Percentiles rank a stretch among this genome's conserved stretches.
Evolutionary conservation across 2,888 invertebrate species (phyloP).

Genomic region (Drosophila niveifrons): DNA sequence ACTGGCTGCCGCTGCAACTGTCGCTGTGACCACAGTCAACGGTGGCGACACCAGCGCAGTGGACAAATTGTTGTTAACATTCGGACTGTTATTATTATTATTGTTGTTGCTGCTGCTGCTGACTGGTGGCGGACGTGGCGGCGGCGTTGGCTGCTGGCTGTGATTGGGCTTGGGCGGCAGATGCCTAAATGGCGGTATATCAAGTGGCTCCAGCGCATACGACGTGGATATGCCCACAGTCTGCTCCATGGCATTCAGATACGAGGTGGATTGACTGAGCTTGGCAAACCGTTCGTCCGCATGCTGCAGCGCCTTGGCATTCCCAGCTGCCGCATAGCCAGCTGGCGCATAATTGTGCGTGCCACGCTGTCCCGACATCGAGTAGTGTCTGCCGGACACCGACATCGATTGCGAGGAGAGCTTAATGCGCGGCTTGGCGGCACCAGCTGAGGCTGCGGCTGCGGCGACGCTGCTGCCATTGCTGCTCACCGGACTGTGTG

Average conservation of each 20-base stretch:
- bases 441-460: constrained; percentile 11
- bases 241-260: constrained; percentile 80
- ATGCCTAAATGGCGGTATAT: constrained; percentile 60
- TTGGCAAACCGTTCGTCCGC: constrained; percentile 73
- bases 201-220: constrained; percentile 64
- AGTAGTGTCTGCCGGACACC: constrained; percentile 74
- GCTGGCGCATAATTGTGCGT: constrained; percentile 47
- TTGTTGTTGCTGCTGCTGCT: constrained; percentile 32
- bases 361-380: constrained; percentile 70
- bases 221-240: constrained; percentile 70
- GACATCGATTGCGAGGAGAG: constrained; percentile 85
- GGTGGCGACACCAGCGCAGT: constrained; percentile 62
- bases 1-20: constrained; percentile 38
- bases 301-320: constrained; percentile 69
- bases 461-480: constrained; percentile 40
- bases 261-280: constrained; percentile 84
- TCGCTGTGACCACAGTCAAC: constrained; percentile 51
- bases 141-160: constrained; percentile 68
- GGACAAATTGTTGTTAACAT: constrained; percentile 33
- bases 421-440: constrained; percentile 70
- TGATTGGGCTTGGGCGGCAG: constrained; percentile 76
- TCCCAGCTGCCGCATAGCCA: constrained; percentile 48
- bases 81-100: constrained; percentile 23
- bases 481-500: constrained; percentile 52
- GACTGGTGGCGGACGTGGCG: constrained; percentile 71